Evolutionary conservation across 1,140 invertebrate species (phyloP).

Genomic region (Potamilus streckersoni): DNA sequence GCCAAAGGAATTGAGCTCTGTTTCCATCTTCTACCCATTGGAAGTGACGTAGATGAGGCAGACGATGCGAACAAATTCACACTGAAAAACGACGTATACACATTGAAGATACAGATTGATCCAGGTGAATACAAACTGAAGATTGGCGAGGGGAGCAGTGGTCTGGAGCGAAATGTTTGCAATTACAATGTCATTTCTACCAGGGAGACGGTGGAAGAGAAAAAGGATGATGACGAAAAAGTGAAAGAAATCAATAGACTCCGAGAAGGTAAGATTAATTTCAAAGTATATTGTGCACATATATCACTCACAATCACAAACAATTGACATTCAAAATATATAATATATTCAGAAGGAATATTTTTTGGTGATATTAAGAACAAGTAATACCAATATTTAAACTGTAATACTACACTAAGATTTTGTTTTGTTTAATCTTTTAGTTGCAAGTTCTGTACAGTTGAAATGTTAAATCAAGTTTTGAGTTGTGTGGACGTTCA

Average conservation of each 20-base stretch:
- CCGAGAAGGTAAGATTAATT: background rate
- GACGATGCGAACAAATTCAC: slow-evolving; percentile 11
- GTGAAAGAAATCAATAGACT: slow-evolving; percentile 9
- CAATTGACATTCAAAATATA: background rate
- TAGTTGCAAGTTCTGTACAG: too few relatives aligned
- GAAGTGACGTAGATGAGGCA: slow-evolving; percentile 7
- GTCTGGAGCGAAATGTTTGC: slow-evolving; percentile 41
- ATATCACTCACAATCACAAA: background rate
- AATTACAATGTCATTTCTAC: slow-evolving; percentile 42
- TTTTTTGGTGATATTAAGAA: background rate
- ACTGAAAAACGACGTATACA: slow-evolving; percentile 30
- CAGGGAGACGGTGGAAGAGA: slow-evolving; percentile 5
- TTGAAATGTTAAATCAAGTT: too few relatives aligned
- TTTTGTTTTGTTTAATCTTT: too few relatives aligned
- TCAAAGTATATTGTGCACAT: background rate
- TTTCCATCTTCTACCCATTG: slow-evolving; percentile 6
- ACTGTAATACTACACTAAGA: background rate
- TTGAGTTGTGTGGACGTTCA: too few relatives aligned
- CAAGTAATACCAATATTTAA: background rate
- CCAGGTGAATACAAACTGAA: slow-evolving; percentile 32
- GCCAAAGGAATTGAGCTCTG: slow-evolving; percentile 11
- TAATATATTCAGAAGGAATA: background rate
- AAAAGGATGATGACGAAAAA: background rate
- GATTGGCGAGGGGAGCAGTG: slow-evolving; percentile 18
- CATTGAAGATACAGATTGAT: slow-evolving; percentile 27